Conservation (phyloP, 2,113 vertebrate species). For the Heterotilapia buettikoferi region DNA sequence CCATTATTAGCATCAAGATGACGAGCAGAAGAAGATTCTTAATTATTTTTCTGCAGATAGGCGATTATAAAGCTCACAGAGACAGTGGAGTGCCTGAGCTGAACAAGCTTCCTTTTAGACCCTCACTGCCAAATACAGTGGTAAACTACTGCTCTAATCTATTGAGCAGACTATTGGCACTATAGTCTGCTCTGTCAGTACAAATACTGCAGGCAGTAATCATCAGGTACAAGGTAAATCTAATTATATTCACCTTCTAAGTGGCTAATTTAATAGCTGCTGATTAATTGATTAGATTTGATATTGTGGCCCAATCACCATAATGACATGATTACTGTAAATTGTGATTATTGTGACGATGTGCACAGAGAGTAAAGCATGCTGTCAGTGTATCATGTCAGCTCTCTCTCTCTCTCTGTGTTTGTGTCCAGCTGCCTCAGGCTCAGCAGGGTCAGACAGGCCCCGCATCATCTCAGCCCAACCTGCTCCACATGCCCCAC, state of each 20-base stretch:
- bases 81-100: background rate
- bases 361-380: background rate
- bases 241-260: constrained; percentile 30
- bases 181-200: constrained; percentile 29
- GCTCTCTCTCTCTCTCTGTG: background rate
- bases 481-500: constrained; percentile 92
- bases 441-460: constrained; percentile 83
- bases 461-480: constrained; percentile 83
- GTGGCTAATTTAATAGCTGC: constrained; percentile 40
- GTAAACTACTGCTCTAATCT: background rate
- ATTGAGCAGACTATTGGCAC: background rate
- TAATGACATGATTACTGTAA: constrained; percentile 26
- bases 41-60: constrained; percentile 44
- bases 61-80: background rate
- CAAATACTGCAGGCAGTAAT: constrained; percentile 21
- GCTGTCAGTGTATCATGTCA: background rate
- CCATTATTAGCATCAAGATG: constrained; percentile 25
- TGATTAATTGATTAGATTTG: constrained; percentile 38
- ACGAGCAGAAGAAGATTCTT: constrained; percentile 6
- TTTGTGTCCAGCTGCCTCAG: constrained; percentile 80
- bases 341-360: constrained; percentile 5
- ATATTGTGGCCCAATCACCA: background rate
- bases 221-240: constrained; percentile 6
- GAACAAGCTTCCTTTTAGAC: background rate
- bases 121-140: background rate